phyloP scores from a whole-genome alignment of 2,797 vertebrate species.

The Tadarida brasiliensis region DNA sequence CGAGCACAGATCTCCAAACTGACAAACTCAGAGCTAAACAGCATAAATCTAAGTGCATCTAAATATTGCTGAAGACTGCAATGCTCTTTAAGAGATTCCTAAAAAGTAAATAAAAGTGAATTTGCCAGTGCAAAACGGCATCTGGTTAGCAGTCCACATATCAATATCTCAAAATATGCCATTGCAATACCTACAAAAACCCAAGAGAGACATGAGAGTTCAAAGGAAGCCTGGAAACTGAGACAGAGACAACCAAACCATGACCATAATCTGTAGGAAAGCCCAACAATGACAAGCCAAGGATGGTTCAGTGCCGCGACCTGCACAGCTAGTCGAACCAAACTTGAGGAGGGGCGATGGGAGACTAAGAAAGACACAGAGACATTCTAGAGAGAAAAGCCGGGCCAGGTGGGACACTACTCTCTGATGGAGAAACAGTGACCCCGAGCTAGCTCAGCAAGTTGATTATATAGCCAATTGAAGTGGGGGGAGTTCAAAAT shows the following conservation, averaged over 20 bases:
- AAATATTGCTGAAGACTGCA: constrained; percentile 32
- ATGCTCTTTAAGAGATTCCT: constrained; percentile 8
- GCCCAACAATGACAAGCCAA: neutral
- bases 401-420: too few species aligned
- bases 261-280: neutral
- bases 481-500: too few species aligned
- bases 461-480: too few species aligned
- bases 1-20: constrained; percentile 79
- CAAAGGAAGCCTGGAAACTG: neutral
- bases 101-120: constrained; percentile 34
- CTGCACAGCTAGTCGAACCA: too few species aligned
- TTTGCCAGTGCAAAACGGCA: neutral
- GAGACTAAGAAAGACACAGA: too few species aligned
- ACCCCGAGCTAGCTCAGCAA: too few species aligned
- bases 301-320: neutral
- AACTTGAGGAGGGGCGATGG: too few species aligned
- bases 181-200: neutral
- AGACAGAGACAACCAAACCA: neutral
- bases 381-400: too few species aligned
- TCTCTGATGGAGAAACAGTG: too few species aligned
- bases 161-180: neutral
- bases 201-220: neutral
- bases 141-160: neutral
- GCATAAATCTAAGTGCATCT: neutral
- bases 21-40: constrained; percentile 78